phyloP scores from a whole-genome alignment of 1,140 invertebrate genomes.

The Cherax destructor region DNA sequence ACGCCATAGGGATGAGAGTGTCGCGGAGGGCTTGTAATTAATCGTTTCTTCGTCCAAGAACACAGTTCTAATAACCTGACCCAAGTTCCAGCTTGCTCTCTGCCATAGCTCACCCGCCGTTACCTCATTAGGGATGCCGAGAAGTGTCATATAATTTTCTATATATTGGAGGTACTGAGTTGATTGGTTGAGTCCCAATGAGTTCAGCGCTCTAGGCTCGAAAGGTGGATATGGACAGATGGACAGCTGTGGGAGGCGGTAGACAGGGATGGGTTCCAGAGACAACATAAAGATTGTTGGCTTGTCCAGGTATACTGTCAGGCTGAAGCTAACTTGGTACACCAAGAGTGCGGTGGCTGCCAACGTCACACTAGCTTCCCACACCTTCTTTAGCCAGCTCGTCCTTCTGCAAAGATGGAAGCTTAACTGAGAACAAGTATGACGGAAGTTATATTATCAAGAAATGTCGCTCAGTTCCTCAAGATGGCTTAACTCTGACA shows the following conservation, averaged over 20 bases:
- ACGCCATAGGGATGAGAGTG: slow-evolving; percentile 3
- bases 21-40: background rate
- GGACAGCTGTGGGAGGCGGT: slow-evolving; percentile 36
- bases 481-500: no score
- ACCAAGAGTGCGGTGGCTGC: slow-evolving; percentile 13
- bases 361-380: slow-evolving; percentile 1
- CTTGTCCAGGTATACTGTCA: slow-evolving; percentile 10
- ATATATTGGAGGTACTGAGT: background rate
- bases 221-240: slow-evolving; percentile 31
- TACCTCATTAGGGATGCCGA: background rate
- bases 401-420: background rate
- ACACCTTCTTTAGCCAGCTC: background rate
- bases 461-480: no score
- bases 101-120: slow-evolving; percentile 6
- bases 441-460: background rate
- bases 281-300: slow-evolving; percentile 34
- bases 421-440: background rate
- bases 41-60: background rate
- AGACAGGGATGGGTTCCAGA: slow-evolving; percentile 4
- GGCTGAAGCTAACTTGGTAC: slow-evolving; percentile 36
- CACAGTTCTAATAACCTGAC: background rate
- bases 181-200: slow-evolving; percentile 37
- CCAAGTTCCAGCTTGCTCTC: slow-evolving; percentile 20
- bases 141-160: background rate
- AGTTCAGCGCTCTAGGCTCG: slow-evolving; percentile 10